Evolutionary conservation across 2,797 vertebrate genomes (phyloP).

Genomic region (Orestias chungarensis): DNA sequence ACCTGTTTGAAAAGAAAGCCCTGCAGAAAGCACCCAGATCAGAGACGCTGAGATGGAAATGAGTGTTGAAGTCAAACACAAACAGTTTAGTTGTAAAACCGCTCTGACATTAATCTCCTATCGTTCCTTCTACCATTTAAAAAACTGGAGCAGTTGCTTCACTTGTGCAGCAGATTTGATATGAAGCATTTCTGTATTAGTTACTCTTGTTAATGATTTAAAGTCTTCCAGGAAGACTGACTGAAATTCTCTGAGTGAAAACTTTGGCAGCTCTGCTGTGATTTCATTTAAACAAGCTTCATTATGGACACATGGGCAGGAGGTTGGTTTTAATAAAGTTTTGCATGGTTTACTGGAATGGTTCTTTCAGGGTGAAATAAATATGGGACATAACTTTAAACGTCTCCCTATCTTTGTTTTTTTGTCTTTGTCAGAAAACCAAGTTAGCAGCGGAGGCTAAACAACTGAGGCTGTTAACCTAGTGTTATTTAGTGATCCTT

Average conservation of each 20-base stretch:
- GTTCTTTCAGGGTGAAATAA: background rate
- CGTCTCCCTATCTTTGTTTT: background rate
- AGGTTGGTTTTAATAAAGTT: background rate
- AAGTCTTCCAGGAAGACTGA: background rate
- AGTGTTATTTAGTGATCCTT: too few species aligned
- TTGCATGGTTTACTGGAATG: background rate
- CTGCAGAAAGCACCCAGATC: background rate
- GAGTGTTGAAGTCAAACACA: background rate
- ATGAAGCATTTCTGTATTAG: background rate
- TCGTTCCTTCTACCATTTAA: background rate
- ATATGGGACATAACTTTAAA: background rate
- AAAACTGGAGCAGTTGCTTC: background rate
- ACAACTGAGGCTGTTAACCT: too few species aligned
- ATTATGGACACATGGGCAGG: background rate
- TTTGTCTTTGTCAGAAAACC: too few species aligned
- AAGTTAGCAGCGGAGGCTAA: too few species aligned
- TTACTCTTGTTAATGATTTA: background rate
- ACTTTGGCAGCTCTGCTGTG: background rate
- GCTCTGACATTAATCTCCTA: background rate
- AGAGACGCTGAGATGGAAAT: background rate
- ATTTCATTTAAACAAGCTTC: background rate
- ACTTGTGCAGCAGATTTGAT: background rate
- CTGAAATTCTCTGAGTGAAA: background rate
- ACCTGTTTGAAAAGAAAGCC: slow-evolving; percentile 14
- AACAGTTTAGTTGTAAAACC: background rate